Evolutionary conservation across 1,140 invertebrate species (phyloP), one percentile per base, ranked within the genome.

Genomic region (Cyclina sinensis): DNA sequence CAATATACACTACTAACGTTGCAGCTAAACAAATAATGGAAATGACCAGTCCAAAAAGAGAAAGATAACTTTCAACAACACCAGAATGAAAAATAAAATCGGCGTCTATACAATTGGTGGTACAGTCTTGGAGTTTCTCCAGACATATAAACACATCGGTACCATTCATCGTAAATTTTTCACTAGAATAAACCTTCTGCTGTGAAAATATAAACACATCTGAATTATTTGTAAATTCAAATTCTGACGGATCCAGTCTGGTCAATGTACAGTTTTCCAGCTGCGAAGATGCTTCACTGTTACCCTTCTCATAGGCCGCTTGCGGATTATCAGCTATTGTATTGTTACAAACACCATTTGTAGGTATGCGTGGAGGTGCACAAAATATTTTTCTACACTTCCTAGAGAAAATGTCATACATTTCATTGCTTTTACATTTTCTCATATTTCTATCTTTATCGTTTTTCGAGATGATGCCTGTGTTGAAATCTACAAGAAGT

Each of bases 1-100:
- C 54, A 2, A 92, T 57, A 86, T 96, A 96, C 1, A 96, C 93
- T 1, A 93, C 7, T 16, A 96, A 89, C 7, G 83, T 89, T 30
- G 92, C 46, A 16, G 88, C 37, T 14, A 94, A 82, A 0, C 88
- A 91, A 24, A 89, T 24, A 16, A 94, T 18, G 14, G 93, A 94
- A 14, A 93, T 46, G 5, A 90, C 57, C 0, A 91, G 37, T 11
- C 92, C 90, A 37, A 90, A 46, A 30, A 90, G 30, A 21, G 89
- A 91, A 18, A 93, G 11, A 46, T 92, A 81, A 14, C 74, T 73
- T 43, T 93, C 90, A 1, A 86, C 39, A 14, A 59, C 16, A 37
- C 86, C 74, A 65, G 90, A 92, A 54, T 85, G 73, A 24, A 88
- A 88, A 27, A 0, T 12, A 30, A 24, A 35, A 46, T 21, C 30